Evolutionary conservation across 2,113 vertebrate species (phyloP), one percentile per base, ranked within the genome.

Genomic region (Podiceps cristatus): DNA sequence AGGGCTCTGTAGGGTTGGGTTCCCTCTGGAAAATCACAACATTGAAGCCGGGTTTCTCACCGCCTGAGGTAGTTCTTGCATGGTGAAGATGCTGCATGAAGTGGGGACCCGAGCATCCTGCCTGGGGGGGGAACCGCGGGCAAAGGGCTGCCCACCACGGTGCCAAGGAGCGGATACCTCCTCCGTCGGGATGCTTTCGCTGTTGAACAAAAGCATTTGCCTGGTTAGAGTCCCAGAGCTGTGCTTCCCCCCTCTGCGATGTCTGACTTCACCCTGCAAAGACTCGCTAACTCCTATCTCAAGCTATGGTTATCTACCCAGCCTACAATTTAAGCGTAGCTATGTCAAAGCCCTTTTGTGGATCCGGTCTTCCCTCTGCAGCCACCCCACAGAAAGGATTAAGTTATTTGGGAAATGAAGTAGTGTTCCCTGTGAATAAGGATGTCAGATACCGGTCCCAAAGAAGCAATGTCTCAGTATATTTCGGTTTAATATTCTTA

Each of bases 131-230:
- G n/a, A 85, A 11, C 19, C 1, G 1, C 0, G 7, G 62, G 55
- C 9, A n/a, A 37, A 74, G 8, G 31, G 17, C n/a, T 15, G 18
- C 3, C 11, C 29, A 6, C 11, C 8, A 2, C 0, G 0, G 7
- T 9, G 19, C 23, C 59, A 42, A 76, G 24, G 13, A 55, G 11
- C 2, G 1, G 20, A 8, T 19, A 11, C 15, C n/a, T 85, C 23
- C 27, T 79, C 78, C 5, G 0, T 25, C 0, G 0, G 49, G 40
- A 14, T 18, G 17, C 11, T 81, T 66, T n/a, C 80, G 31, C 79
- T 91, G 55, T 19, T 35, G 31, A 86, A 76, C 33, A 53, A 23
- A 86, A 66, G 2, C 3, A 5, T 74, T 88, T 55, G 15, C 31
- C 50, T 40, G 10, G 47, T 94, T 50, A 71, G 15, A 33, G 24